Evolutionary conservation across 1,140 invertebrate species (phyloP).

Genomic region (Pseudomyrmex sp.): DNA sequence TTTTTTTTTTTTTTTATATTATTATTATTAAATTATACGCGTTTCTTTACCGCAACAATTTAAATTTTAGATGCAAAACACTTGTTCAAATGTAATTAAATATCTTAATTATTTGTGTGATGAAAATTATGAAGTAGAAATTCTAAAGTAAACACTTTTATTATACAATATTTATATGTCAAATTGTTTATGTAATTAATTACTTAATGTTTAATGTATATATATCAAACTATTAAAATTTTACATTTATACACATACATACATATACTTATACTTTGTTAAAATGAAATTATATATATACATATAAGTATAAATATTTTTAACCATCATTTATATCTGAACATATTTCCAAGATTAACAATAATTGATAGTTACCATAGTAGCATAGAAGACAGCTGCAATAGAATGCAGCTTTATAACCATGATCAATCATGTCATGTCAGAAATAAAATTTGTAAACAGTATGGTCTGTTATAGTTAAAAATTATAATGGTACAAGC

Average conservation of each 20-base stretch:
- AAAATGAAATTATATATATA: too few species aligned
- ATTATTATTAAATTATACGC: too few species aligned
- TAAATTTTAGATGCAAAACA: not conserved
- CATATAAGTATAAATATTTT: not conserved
- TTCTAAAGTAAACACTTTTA: too few species aligned
- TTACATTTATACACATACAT: too few species aligned
- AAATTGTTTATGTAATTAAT: too few species aligned
- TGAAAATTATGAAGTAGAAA: not conserved
- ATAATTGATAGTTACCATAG: constrained; percentile 50
- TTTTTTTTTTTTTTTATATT: too few species aligned
- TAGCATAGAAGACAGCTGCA: constrained; percentile 42
- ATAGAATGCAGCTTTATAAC: constrained; percentile 23
- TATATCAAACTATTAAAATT: too few species aligned
- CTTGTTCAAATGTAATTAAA: not conserved
- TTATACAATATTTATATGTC: constrained; percentile 1
- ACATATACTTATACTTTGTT: too few species aligned
- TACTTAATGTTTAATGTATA: too few species aligned
- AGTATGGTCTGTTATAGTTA: constrained; percentile 20
- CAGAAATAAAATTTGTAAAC: constrained; percentile 43
- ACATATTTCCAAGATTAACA: not conserved
- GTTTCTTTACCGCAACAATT: not conserved
- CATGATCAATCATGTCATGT: constrained; percentile 14
- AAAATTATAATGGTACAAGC: constrained; percentile 40
- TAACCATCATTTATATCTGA: not conserved
- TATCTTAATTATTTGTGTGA: not conserved